Evolutionary conservation across 2,888 invertebrate genomes (phyloP).

Genomic region (Drosophila diplacantha): DNA sequence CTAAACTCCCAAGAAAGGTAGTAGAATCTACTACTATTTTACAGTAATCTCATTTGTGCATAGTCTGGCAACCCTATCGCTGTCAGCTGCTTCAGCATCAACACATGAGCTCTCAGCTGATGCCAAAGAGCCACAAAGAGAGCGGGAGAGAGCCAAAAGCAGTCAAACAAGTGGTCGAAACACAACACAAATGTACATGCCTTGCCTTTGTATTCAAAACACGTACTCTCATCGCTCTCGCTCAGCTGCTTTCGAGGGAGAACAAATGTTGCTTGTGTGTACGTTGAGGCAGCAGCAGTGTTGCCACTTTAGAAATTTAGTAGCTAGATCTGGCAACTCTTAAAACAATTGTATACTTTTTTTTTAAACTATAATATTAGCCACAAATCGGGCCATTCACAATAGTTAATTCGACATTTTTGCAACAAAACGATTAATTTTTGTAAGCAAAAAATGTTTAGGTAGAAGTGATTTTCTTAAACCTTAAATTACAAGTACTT

Average conservation of each 20-base stretch:
- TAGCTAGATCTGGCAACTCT: not conserved
- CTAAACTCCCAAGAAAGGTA: constrained; percentile 13
- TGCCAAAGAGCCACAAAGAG: constrained; percentile 29
- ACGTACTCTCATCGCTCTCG: constrained; percentile 37
- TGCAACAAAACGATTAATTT: not conserved
- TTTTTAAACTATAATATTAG: not conserved
- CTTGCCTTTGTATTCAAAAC: constrained; percentile 59
- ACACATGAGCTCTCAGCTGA: constrained; percentile 51
- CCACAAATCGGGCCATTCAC: not conserved
- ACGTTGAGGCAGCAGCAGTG: constrained; percentile 14
- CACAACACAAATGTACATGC: constrained; percentile 8
- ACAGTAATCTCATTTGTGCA: not conserved
- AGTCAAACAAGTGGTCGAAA: constrained; percentile 67
- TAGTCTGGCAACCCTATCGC: constrained; percentile 51
- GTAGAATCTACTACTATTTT: constrained; percentile 20
- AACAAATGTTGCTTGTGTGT: constrained; percentile 12
- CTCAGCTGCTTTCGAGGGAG: constrained; percentile 26
- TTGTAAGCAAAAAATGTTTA: not conserved
- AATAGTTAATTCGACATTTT: not conserved
- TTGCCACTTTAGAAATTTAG: not conserved
- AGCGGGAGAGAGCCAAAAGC: constrained; percentile 35
- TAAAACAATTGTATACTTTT: not conserved
- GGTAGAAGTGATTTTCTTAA: no score
- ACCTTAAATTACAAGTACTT: no score
- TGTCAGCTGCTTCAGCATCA: constrained; percentile 60